Conservation (phyloP, 2,888 invertebrate species). For the Galeopsomyia nigrocyanea region DNA sequence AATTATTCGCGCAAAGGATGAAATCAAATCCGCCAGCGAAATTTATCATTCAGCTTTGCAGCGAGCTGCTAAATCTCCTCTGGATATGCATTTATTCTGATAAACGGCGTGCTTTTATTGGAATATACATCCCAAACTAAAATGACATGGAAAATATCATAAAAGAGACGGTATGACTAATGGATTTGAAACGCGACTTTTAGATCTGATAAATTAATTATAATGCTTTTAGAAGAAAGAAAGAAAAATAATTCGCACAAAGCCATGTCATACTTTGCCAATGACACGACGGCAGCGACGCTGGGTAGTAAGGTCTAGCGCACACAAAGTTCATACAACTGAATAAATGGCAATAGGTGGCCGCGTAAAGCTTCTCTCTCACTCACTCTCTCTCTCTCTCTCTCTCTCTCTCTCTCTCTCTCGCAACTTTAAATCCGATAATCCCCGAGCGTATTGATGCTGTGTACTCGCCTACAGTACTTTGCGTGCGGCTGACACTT, state of each 20-base stretch:
- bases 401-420: constrained; percentile 5
- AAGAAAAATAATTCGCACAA: too few species aligned
- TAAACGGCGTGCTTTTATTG: too few species aligned
- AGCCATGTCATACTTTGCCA: too few species aligned
- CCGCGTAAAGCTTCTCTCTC: not conserved
- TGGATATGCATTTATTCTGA: not conserved
- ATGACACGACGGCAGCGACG: too few species aligned
- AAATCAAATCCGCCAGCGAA: constrained; percentile 29
- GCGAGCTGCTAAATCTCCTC: not conserved
- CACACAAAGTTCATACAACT: not conserved
- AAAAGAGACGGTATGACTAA: too few species aligned
- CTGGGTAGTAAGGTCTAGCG: not conserved
- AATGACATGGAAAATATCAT: too few species aligned
- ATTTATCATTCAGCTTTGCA: not conserved
- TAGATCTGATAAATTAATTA: too few species aligned
- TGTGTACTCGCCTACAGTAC: not conserved
- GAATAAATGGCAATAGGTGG: constrained; percentile 11
- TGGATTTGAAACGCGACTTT: too few species aligned
- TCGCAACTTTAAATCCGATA: constrained; percentile 42
- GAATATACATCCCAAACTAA: too few species aligned
- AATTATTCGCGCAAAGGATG: constrained; percentile 30
- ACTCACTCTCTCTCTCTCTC: constrained; percentile 16
- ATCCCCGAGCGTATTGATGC: constrained; percentile 8
- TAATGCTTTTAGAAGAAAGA: too few species aligned
- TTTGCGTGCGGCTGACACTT: constrained; percentile 25